Base-by-base conservation (phyloP, 1,140 invertebrate genomes). In the Octopus bimaculoides region DNA sequence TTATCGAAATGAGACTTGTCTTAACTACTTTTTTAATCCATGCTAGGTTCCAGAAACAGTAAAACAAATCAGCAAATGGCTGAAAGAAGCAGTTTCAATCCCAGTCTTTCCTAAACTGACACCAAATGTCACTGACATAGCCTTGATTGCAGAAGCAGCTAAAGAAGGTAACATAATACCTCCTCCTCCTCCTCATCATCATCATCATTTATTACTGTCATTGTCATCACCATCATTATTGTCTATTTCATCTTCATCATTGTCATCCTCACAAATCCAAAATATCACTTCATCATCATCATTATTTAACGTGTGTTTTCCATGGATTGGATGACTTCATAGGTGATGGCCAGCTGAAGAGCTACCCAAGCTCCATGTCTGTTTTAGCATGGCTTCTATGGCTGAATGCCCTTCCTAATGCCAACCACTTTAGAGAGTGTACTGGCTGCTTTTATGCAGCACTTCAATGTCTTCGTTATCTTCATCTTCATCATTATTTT, bases 71-170 rank as follows among this genome's bases (percentile, higher is more conserved):
- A 95, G 96, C 6, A 90, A 92, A 78, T 99, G 97, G 97, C 95
- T 99, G 5, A 91, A 93, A 80, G 91, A 91, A 54, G 93, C 94
- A 0, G 93, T 97, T 4, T 95, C 95, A 85, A 97, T 99, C 84
- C 98, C 98, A n/a, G 95, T 99, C 90, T 99, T 99, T 91, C 93
- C 98, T 4, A 99, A 99, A 91, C 88, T 99, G 75, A 99, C 98
- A 0, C 98, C 98, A 1, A 99, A 99, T 89, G 97, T 99, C 0
- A 99, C 98, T 0, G 94, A 98, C 83, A 96, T 99, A 74, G 93
- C 95, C 0, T 90, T 90, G 7, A 97, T 99, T 84, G 97, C 98
- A 0, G 91, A 88, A 85, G 98, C 98, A 2, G 98, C 98, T 5
- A 91, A 95, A 85, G 93, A 98, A 92, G 96, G 95, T 93, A 80